Conservation (phyloP, 1,140 invertebrate species). For the Drosophila miranda region DNA sequence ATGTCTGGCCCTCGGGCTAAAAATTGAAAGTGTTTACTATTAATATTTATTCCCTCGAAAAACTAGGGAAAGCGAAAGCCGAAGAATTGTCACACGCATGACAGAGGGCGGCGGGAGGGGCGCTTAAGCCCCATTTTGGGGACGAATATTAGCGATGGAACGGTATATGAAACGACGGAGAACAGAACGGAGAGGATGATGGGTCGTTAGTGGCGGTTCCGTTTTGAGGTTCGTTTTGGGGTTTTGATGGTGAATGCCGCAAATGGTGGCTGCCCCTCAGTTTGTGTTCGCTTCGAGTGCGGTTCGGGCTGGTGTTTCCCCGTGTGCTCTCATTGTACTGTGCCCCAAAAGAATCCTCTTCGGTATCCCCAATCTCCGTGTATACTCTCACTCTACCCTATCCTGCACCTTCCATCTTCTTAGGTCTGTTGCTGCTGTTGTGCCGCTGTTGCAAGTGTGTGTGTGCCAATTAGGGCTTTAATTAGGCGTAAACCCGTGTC, state of each 20-base stretch:
- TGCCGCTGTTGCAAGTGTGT: constrained; percentile 1
- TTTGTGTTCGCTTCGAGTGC: constrained; percentile 46
- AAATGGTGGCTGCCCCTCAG: constrained; percentile 18
- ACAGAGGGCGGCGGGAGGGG: not conserved
- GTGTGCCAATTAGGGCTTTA: constrained; percentile 48
- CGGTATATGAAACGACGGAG: no score
- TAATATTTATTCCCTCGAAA: not conserved
- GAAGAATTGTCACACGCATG: constrained; percentile 22
- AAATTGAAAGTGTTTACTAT: constrained; percentile 47
- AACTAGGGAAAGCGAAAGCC: constrained; percentile 2
- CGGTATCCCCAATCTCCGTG: not conserved
- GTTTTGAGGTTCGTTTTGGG: constrained; percentile 27
- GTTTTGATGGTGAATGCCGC: constrained; percentile 2
- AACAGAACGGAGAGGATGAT: not conserved
- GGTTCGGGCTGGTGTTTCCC: constrained; percentile 27
- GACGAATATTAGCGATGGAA: no score
- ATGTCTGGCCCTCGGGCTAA: constrained; percentile 15
- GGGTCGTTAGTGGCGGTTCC: constrained; percentile 13
- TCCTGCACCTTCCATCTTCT: not conserved
- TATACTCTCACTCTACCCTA: not conserved
- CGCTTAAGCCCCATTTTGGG: no score
- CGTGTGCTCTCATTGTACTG: not conserved
- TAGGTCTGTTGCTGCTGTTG: constrained; percentile 1
- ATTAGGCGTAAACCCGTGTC: constrained; percentile 42
- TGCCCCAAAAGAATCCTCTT: constrained; percentile 1